These are phyloP conservation scores for Drosophila gaucha DNA, from an alignment of 2,888 invertebrate species.

Conservation along the genomic window DNA sequence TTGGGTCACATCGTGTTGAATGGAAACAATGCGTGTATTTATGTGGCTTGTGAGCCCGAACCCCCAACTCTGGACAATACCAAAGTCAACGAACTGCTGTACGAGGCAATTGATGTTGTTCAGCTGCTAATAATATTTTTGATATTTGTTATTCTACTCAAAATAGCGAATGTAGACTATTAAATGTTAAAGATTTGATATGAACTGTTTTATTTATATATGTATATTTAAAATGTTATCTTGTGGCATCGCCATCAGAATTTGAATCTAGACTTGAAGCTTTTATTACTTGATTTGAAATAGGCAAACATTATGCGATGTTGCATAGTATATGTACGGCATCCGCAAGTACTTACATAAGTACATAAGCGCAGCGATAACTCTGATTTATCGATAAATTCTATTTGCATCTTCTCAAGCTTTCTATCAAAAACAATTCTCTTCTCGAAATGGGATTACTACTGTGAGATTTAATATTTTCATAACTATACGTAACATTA, in stretches of 20 bases:
- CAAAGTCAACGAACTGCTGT: not conserved
- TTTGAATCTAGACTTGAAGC: no score
- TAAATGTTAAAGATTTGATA: constrained; percentile 5
- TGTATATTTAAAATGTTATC: no score
- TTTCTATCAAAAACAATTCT: no score
- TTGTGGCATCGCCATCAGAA: no score
- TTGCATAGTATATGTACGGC: no score
- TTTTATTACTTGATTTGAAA: no score
- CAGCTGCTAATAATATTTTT: constrained; percentile 31
- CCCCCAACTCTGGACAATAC: no score
- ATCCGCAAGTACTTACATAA: no score
- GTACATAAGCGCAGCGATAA: not conserved
- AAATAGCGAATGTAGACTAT: not conserved
- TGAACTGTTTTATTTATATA: no score
- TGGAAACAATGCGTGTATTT: constrained; percentile 14
- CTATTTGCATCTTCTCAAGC: not conserved
- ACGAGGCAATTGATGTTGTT: constrained; percentile 13
- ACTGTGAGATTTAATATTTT: not conserved
- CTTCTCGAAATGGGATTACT: accelerated
- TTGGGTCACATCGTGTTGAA: constrained; percentile 1
- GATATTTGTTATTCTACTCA: constrained; percentile 19
- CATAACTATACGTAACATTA: no score
- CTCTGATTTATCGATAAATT: not conserved
- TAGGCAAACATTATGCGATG: no score
- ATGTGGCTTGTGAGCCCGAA: constrained; percentile 6